Percentiles rank a stretch among this genome's conserved stretches.
These are phyloP conservation scores for Abrostola triplasia DNA, from an alignment of 2,888 invertebrate genomes.

Conservation along the genomic window DNA sequence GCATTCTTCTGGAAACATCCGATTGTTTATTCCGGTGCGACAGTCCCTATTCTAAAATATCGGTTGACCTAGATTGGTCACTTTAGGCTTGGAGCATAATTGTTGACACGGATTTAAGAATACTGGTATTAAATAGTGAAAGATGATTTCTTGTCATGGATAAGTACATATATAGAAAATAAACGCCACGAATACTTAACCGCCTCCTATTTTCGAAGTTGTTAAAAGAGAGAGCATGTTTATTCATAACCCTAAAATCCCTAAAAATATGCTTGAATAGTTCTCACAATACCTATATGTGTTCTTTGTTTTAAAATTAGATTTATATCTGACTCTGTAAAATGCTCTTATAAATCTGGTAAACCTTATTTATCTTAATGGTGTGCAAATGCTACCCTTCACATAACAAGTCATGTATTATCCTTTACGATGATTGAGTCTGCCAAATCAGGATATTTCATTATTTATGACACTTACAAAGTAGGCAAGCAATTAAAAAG, in stretches of 20 bases:
- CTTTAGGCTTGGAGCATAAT: slow-evolving; percentile 19
- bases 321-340: too few species aligned
- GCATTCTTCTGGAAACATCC: slow-evolving; percentile 16
- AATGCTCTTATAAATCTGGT: too few species aligned
- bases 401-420: too few species aligned
- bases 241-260: too few species aligned
- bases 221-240: background rate
- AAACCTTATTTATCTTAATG: too few species aligned
- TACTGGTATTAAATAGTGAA: background rate
- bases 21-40: slow-evolving; percentile 26
- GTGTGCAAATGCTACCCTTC: too few species aligned
- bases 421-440: background rate
- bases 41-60: slow-evolving; percentile 39
- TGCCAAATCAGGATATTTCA: background rate
- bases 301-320: too few species aligned
- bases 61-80: slow-evolving; percentile 30
- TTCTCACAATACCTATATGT: too few species aligned
- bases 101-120: slow-evolving; percentile 12
- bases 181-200: background rate
- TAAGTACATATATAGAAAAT: background rate
- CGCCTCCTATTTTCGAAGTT: background rate
- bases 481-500: background rate
- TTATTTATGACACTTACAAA: background rate
- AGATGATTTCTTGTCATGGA: background rate
- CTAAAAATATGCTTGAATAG: too few species aligned